A percentile compares a stretch with the other conserved stretches of the same genome.
Evolutionary conservation across 1,140 invertebrate species (phyloP).

Genomic region (Sinonovacula constricta): DNA sequence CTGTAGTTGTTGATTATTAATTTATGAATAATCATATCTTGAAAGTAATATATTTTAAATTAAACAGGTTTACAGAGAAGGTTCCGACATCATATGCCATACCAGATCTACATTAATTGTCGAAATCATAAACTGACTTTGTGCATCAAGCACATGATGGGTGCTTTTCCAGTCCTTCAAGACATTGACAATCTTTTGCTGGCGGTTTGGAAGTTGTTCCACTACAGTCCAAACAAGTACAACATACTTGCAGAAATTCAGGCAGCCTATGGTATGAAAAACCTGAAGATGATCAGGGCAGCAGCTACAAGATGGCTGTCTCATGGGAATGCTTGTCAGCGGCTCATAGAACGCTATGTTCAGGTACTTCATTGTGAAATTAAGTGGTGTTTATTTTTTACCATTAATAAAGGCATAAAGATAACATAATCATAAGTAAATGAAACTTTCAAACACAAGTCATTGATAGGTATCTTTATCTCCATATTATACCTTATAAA

Average conservation of each 20-base stretch:
- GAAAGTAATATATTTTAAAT: too few species aligned
- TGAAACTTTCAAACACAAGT: too few species aligned
- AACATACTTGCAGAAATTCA: too few species aligned
- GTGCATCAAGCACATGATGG: constrained; percentile 13
- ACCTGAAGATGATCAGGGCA: constrained; percentile 3
- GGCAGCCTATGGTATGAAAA: not conserved
- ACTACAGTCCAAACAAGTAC: constrained; percentile 6
- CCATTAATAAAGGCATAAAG: too few species aligned
- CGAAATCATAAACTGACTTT: constrained; percentile 15
- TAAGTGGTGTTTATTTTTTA: too few species aligned
- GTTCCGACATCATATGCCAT: not conserved
- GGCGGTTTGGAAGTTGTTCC: constrained; percentile 14
- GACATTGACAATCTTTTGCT: not conserved
- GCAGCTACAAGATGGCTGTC: constrained; percentile 28
- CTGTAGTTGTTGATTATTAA: too few species aligned
- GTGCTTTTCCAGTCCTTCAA: not conserved
- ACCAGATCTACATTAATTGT: constrained; percentile 18
- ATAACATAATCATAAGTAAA: too few species aligned
- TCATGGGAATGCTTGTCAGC: constrained; percentile 6
- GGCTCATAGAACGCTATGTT: constrained; percentile 12
- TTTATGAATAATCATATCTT: too few species aligned
- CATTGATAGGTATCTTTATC: too few species aligned
- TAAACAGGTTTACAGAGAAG: constrained; percentile 14
- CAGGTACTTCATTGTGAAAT: too few species aligned
- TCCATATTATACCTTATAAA: too few species aligned